Evolutionary conservation across 2,113 vertebrate species (phyloP).

Genomic region (Podarcis muralis): DNA sequence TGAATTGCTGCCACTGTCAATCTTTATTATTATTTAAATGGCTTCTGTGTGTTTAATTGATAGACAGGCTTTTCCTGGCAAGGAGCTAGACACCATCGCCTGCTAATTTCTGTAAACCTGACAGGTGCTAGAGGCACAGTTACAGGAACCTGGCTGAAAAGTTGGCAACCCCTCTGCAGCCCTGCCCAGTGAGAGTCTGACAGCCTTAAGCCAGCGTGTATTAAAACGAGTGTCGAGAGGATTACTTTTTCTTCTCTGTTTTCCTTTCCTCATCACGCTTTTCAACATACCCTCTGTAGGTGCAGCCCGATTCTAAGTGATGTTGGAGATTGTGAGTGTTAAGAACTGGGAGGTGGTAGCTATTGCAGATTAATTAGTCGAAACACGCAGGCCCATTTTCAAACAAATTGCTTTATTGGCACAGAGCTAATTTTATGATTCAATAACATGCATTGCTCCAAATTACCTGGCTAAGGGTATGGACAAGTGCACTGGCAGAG

Average conservation of each 20-base stretch:
- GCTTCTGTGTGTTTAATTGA: background rate
- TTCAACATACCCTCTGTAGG: background rate
- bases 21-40: too few species aligned
- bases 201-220: background rate
- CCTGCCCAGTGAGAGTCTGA: background rate
- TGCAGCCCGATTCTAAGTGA: background rate
- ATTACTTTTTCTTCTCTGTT: background rate
- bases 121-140: background rate
- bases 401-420: background rate
- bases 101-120: background rate
- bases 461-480: too few species aligned
- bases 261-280: background rate
- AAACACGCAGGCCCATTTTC: background rate
- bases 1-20: background rate
- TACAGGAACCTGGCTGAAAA: background rate
- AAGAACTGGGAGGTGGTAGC: background rate
- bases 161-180: background rate
- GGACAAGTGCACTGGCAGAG: too few species aligned
- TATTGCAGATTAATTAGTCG: background rate
- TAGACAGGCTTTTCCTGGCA: background rate
- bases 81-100: background rate
- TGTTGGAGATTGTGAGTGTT: background rate
- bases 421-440: too few species aligned
- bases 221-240: background rate
- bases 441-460: too few species aligned